Evolutionary conservation across 2,797 vertebrate species (phyloP), one percentile per base, ranked within the genome.

Genomic region (Tiaroga cobitis): DNA sequence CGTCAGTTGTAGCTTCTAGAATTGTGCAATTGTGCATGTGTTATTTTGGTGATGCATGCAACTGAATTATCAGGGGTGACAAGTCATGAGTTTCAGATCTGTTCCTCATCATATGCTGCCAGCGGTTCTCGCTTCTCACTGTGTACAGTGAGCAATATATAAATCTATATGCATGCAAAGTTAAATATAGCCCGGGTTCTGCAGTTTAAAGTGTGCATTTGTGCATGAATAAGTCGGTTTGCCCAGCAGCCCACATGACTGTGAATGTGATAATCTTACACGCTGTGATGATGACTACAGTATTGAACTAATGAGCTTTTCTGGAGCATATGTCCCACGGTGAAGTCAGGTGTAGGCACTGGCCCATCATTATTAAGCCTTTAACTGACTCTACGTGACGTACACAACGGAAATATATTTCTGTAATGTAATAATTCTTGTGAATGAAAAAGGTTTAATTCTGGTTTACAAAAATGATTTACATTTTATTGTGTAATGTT

Each of bases 221-320:
- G 88, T 94, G 94, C 93, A 93, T 95, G 94, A 94, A 88, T 94
- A 92, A 92, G 91, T 93, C 92, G 92, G 93, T 95, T 89, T 90
- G 84, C 88, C 91, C 86, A 69, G 63, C 91, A 92, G 90, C 93
- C 91, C 91, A 91, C 81, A 75, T 91, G 93, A 86, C 93, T 90
- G 91, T 89, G 93, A 86, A 93, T 90, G 91, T 89, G 89, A 92
- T 93, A 92, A 88, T 91, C 93, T 91, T 93, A 91, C 74, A 61
- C 18, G 26, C 54, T 95, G 92, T 94, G 93, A 94, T 92, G 94
- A 94, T 94, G 92, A 93, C 91, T 93, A 89, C 91, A 93, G 92
- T 94, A 95, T 95, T 93, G 93, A 93, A 94, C 92, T 95, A 95
- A 95, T 94, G 94, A 94, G 93, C 93, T 94, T 94, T 94, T 93